Conservation (phyloP, 2,888 invertebrate species). For the Lasioglossum oenotherae region DNA sequence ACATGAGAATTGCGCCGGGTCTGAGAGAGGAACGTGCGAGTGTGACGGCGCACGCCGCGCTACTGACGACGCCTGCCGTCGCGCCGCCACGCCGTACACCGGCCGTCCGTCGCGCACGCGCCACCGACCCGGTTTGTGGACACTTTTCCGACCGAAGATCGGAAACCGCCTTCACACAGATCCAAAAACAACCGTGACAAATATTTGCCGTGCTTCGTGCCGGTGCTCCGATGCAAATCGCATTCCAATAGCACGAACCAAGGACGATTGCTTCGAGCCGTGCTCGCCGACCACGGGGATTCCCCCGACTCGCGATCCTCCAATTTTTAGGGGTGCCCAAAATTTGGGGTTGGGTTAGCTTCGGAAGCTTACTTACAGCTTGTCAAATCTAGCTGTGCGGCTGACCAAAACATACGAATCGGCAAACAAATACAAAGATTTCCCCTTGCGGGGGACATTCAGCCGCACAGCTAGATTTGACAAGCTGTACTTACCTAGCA, state of each 20-base stretch:
- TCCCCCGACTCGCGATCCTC: not conserved
- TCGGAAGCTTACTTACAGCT: no score
- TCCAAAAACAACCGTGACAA: constrained; percentile 17
- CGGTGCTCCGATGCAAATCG: not conserved
- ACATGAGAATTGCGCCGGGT: constrained; percentile 60
- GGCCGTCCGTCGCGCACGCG: constrained; percentile 61
- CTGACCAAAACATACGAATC: no score
- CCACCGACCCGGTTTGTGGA: constrained; percentile 30
- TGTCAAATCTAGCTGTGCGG: no score
- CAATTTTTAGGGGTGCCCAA: not conserved
- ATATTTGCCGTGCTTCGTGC: constrained; percentile 13
- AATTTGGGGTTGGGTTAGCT: not conserved
- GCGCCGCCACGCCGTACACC: constrained; percentile 71
- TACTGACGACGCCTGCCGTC: constrained; percentile 82
- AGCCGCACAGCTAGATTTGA: no score
- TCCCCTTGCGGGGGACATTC: no score
- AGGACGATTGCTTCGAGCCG: not conserved
- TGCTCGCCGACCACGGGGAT: not conserved
- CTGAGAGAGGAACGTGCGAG: constrained; percentile 77
- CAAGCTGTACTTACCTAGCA: no score
- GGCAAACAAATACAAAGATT: no score
- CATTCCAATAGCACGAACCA: not conserved
- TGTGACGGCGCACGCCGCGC: constrained; percentile 83
- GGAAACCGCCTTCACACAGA: constrained; percentile 4
- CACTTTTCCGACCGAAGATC: constrained; percentile 40